These are phyloP conservation scores for Harpalus rufipes DNA, from an alignment of 2,888 invertebrate genomes.

Conservation along the genomic window DNA sequence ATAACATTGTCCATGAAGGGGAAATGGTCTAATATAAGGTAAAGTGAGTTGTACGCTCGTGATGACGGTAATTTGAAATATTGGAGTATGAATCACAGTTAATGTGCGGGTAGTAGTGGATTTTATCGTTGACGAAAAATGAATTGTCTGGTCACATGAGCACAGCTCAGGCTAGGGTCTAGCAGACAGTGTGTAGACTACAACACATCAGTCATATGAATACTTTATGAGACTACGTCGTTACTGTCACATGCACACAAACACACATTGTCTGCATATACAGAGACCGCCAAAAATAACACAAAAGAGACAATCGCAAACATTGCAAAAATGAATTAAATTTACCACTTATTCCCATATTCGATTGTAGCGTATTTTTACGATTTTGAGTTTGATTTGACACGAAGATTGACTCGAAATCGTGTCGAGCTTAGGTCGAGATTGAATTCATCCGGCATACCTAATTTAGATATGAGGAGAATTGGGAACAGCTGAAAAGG, in stretches of 20 bases:
- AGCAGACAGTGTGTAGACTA: neutral
- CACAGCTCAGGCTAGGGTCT: neutral
- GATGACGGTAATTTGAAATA: constrained; percentile 25
- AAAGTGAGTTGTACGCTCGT: neutral
- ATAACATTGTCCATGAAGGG: too few species aligned
- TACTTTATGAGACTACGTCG: constrained; percentile 55
- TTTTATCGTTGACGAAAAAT: constrained; percentile 19
- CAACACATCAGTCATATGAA: constrained; percentile 49
- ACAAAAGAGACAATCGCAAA: neutral
- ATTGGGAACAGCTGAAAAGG: too few species aligned
- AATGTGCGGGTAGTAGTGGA: constrained; percentile 1
- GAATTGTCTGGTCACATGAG: constrained; percentile 7
- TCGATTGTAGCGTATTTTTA: too few species aligned
- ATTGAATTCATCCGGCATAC: too few species aligned
- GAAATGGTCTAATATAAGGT: too few species aligned
- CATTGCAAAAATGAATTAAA: neutral
- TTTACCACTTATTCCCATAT: too few species aligned
- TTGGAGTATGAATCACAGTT: constrained; percentile 35
- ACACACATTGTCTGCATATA: neutral
- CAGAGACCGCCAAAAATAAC: neutral
- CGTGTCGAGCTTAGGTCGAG: too few species aligned
- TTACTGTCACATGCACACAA: constrained; percentile 55
- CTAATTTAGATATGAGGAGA: too few species aligned
- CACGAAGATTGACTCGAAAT: too few species aligned
- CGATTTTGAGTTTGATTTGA: too few species aligned